Evolutionary conservation across 2,113 vertebrate genomes (phyloP), one percentile per base, ranked within the genome.

Genomic region (Cranoglanis bouderius): DNA sequence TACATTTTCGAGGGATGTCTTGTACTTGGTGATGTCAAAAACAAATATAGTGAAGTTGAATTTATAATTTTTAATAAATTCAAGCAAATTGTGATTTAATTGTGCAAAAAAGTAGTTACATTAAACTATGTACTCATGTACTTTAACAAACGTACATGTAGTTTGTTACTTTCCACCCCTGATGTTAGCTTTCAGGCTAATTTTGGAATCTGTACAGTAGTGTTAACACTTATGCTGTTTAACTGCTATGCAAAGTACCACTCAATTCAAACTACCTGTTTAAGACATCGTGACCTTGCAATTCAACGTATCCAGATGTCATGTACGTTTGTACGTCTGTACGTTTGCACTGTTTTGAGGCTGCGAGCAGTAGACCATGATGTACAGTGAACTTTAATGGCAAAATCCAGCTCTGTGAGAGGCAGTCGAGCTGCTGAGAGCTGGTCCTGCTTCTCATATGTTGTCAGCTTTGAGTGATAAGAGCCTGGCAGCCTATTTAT

Each of bases 401-500:
- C n/a, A 57, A 40, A 49, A 40, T 18, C 32, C 53, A 49, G 29
- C 86, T 86, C 82, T 24, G 86, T 49, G 86, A 88, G 89, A 88
- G 40, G 74, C 80, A 85, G 84, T 40, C 43, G 16, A 72, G 67
- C 78, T 82, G 78, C 86, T 85, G 67, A 86, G 61, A 91, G n/a
- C 86, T 53, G 70, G 86, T 43, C 88, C 72, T 72, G 88, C 70
- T 86, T 46, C 90, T 86, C 89, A 86, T 90, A 86, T 40, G 80
- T 87, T 90, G 90, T 91, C 90, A 91, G 87, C 88, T 86, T 87
- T 88, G 90, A 91, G 57, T 91, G 90, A 87, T 85, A 91, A 84
- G 88, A 89, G 90, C 87, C 85, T 91, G 88, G 89, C 90, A 91
- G 90, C 84, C 87, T 91, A 90, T 91, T 91, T 91, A 91, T 91